These are phyloP conservation scores for Merops nubicus DNA, from an alignment of 2,113 vertebrate genomes.

Conservation along the genomic window DNA sequence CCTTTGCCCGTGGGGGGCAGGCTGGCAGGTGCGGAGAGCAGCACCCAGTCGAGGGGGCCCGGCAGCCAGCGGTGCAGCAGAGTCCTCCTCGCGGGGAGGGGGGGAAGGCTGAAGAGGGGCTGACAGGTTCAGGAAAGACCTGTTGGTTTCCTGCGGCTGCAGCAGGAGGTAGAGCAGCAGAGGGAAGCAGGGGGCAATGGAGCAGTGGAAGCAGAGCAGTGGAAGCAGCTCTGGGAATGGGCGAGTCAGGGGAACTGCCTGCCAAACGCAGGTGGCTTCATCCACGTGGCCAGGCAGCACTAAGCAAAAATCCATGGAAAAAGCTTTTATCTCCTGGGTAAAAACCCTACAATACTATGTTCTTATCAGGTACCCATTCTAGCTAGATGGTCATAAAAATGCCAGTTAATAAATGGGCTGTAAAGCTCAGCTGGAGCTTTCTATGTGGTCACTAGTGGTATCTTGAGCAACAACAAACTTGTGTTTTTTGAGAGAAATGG, in stretches of 20 bases:
- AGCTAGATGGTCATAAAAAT: neutral
- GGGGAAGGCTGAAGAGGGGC: neutral
- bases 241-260: neutral
- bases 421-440: neutral
- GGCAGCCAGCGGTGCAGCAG: accelerated
- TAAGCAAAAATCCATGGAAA: neutral
- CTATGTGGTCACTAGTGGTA: accelerated
- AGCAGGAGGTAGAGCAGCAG: accelerated
- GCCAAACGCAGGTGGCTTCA: neutral
- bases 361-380: neutral
- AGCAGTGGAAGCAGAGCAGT: neutral
- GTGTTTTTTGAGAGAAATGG: neutral
- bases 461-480: accelerated
- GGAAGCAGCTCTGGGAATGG: accelerated
- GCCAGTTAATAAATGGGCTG: neutral
- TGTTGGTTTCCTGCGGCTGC: neutral
- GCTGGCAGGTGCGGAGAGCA: neutral
- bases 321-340: neutral
- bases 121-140: neutral
- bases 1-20: neutral
- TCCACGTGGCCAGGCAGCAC: accelerated
- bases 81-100: accelerated
- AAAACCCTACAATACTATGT: neutral
- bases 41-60: neutral
- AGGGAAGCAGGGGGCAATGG: accelerated